phyloP scores from a whole-genome alignment of 2,113 vertebrate genomes.

The Spilogale gracilis region DNA sequence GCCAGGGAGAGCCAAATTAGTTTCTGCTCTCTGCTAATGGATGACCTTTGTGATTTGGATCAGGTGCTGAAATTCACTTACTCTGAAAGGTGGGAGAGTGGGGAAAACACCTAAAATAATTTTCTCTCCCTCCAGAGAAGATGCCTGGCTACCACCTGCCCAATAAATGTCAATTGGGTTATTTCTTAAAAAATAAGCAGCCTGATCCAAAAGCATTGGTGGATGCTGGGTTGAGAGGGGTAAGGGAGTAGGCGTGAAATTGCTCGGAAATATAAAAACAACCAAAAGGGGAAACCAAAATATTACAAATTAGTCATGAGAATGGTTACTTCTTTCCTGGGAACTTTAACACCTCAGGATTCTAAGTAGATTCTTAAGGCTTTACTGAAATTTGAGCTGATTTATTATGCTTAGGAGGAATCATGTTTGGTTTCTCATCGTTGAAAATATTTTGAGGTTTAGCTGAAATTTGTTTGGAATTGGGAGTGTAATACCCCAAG shows the following conservation, averaged over 20 bases:
- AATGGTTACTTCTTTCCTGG: neutral
- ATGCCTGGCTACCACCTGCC: slow-evolving; percentile 74
- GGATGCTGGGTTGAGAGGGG: neutral
- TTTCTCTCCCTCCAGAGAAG: slow-evolving; percentile 75
- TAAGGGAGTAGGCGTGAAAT: neutral
- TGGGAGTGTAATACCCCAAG: slow-evolving; percentile 65
- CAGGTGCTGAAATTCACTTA: slow-evolving; percentile 78
- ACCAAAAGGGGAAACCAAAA: neutral
- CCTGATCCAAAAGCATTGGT: slow-evolving; percentile 44
- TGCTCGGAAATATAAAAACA: neutral
- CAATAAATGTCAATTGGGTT: slow-evolving; percentile 79
- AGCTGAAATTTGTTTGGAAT: slow-evolving; percentile 80
- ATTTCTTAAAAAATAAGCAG: slow-evolving; percentile 63
- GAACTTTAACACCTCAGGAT: slow-evolving; percentile 22
- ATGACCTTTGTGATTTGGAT: slow-evolving; percentile 77
- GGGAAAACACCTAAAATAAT: slow-evolving; percentile 77
- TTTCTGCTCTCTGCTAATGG: slow-evolving; percentile 74
- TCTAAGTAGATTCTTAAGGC: slow-evolving; percentile 43
- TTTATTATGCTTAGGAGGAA: slow-evolving; percentile 70
- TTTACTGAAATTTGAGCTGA: slow-evolving; percentile 57
- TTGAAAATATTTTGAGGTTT: slow-evolving; percentile 81
- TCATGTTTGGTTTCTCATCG: slow-evolving; percentile 72
- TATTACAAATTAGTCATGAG: neutral
- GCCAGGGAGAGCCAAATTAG: slow-evolving; percentile 66
- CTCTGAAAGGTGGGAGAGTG: slow-evolving; percentile 47